Percentiles rank a stretch among this genome's conserved stretches.
These are phyloP conservation scores for Pollenia labialis DNA, from an alignment of 2,888 invertebrate genomes.

Conservation along the genomic window DNA sequence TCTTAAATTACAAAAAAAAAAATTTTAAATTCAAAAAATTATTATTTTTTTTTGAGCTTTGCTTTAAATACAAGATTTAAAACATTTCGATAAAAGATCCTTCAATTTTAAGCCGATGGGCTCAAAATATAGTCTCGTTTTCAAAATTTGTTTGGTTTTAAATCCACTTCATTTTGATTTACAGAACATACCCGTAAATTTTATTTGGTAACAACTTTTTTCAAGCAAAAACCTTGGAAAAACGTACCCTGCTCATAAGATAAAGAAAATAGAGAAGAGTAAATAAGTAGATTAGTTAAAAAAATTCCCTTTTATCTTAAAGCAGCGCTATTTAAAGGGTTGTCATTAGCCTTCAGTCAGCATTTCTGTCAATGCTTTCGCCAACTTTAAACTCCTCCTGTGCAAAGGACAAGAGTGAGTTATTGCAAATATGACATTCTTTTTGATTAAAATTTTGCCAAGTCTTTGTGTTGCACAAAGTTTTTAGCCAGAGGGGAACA, in stretches of 20 bases:
- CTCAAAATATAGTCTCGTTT: no score
- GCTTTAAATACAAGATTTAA: no score
- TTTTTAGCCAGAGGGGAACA: neutral
- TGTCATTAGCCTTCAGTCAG: neutral
- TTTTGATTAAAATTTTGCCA: conserved; percentile 12
- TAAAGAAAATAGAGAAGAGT: conserved; percentile 1
- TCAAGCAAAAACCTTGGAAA: no score
- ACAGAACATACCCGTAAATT: no score
- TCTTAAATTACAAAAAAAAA: no score
- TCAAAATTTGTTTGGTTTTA: no score
- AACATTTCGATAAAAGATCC: no score
- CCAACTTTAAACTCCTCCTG: neutral
- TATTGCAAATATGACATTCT: conserved; percentile 28
- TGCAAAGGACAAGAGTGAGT: neutral
- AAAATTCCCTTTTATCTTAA: conserved; percentile 28
- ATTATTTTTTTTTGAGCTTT: no score
- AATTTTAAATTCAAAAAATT: no score
- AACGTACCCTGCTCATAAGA: neutral
- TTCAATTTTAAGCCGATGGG: no score
- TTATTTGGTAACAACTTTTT: no score
- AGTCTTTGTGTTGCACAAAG: neutral
- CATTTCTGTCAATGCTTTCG: conserved; percentile 24
- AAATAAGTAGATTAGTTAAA: conserved; percentile 34
- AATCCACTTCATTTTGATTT: no score
- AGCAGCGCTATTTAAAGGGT: conserved; percentile 16